Evolutionary conservation across 2,888 invertebrate genomes (phyloP).

Genomic region (Scaptomyza cyrtandrae): DNA sequence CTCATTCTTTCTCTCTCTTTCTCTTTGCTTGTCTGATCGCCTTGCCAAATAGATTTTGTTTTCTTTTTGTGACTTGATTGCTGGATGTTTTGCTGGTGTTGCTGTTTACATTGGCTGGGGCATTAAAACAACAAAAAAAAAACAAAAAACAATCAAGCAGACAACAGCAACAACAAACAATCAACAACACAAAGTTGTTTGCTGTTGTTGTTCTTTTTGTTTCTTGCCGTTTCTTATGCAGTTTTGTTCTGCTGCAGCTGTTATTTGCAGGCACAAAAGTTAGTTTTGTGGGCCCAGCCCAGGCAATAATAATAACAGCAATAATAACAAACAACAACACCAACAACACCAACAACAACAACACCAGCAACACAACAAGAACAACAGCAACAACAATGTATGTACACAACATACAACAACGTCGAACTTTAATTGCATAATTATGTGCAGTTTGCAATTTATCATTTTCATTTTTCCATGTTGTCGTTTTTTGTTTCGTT

Average conservation of each 20-base stretch:
- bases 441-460: conserved; percentile 85
- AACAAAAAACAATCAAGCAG: conserved; percentile 52
- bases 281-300: conserved; percentile 58
- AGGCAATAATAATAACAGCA: conserved; percentile 71
- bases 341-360: conserved; percentile 29
- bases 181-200: conserved; percentile 31
- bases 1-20: not conserved
- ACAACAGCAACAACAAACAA: conserved; percentile 43
- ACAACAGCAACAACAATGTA: conserved; percentile 29
- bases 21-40: not conserved
- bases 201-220: conserved; percentile 18
- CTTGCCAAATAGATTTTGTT: conserved; percentile 48
- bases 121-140: conserved; percentile 27
- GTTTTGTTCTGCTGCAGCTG: conserved; percentile 42
- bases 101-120: conserved; percentile 56
- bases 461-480: conserved; percentile 83
- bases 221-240: conserved; percentile 37
- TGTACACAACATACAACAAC: conserved; percentile 66
- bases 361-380: conserved; percentile 47
- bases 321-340: conserved; percentile 47
- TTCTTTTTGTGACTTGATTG: conserved; percentile 23
- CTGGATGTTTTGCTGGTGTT: conserved; percentile 18
- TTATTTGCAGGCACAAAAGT: conserved; percentile 51
- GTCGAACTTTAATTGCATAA: conserved; percentile 85
- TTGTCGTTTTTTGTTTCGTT: conserved; percentile 54